Percentiles rank a stretch among this genome's conserved stretches.
Conservation (phyloP, 1,140 invertebrate species). For the Formica exsecta region DNA sequence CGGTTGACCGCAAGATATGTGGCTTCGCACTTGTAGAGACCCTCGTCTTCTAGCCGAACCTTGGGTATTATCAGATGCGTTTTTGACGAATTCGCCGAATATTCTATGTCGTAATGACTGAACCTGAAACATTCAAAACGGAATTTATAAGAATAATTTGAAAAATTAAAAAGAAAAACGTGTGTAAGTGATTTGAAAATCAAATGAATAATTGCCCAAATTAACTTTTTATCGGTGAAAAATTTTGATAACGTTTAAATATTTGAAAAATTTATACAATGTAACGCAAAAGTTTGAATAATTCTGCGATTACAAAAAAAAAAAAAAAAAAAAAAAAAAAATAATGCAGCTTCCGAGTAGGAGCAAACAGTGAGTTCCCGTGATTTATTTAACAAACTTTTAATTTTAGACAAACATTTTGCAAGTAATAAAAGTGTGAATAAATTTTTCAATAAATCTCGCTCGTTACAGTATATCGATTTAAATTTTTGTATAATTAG, state of each 20-base stretch:
- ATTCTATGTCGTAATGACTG: conserved; percentile 86
- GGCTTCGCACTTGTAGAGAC: conserved; percentile 94
- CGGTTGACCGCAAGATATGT: conserved; percentile 92
- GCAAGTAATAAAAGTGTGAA: neutral
- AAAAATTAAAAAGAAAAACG: neutral
- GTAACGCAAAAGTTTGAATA: neutral
- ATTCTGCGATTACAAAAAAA: neutral
- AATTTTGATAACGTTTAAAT: neutral
- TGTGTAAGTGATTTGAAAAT: neutral
- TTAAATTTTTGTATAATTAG: conserved; percentile 8
- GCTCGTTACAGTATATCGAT: neutral
- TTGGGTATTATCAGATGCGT: conserved; percentile 90
- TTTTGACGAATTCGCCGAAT: conserved; percentile 88
- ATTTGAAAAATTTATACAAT: neutral
- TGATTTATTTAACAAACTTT: conserved; percentile 8
- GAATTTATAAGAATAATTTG: neutral
- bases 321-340: too few relatives aligned
- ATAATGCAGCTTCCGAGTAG: too few relatives aligned
- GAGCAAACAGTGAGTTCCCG: too few relatives aligned
- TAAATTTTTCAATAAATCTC: conserved; percentile 9
- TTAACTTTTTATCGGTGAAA: neutral
- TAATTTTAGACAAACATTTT: neutral
- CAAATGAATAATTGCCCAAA: neutral
- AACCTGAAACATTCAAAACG: conserved; percentile 84
- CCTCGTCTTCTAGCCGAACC: conserved; percentile 92